phyloP scores from a whole-genome alignment of 2,888 invertebrate genomes.

The Cremastinae sp. region DNA sequence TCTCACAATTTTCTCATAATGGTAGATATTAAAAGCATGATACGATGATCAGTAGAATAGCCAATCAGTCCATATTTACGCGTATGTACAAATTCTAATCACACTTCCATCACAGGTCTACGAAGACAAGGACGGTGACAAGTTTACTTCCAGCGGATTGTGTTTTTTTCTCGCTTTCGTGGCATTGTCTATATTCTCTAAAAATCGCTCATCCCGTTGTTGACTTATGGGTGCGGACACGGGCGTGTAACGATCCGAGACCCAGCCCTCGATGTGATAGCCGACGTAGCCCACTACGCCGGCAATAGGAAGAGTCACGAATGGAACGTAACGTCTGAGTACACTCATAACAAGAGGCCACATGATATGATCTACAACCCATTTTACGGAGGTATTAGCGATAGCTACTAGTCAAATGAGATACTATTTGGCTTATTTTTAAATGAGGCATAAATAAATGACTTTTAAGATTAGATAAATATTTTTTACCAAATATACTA shows the following conservation, averaged over 20 bases:
- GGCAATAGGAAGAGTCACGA: slow-evolving; percentile 91
- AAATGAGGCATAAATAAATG: too few relatives aligned
- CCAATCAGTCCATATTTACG: too few relatives aligned
- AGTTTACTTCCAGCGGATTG: slow-evolving; percentile 76
- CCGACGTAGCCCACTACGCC: slow-evolving; percentile 92
- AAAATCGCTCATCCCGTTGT: slow-evolving; percentile 75
- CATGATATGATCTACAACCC: too few relatives aligned
- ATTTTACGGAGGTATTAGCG: too few relatives aligned
- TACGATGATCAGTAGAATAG: too few relatives aligned
- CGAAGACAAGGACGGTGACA: slow-evolving; percentile 76
- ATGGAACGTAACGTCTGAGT: slow-evolving; percentile 88
- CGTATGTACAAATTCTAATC: slow-evolving; percentile 14
- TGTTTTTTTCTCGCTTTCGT: slow-evolving; percentile 67
- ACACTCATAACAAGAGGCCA: slow-evolving; percentile 88
- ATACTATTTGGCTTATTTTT: too few relatives aligned
- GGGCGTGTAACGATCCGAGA: slow-evolving; percentile 90
- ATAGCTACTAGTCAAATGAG: too few relatives aligned
- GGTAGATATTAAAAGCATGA: background rate
- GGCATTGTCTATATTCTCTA: slow-evolving; percentile 69
- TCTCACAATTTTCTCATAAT: slow-evolving; percentile 1
- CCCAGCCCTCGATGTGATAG: slow-evolving; percentile 89
- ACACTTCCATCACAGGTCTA: too few relatives aligned
- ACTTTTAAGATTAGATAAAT: too few relatives aligned
- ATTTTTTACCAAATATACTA: too few relatives aligned
- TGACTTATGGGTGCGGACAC: slow-evolving; percentile 73